Evolutionary conservation across 2,888 invertebrate species (phyloP).

Genomic region (Sesia bembeciformis): DNA sequence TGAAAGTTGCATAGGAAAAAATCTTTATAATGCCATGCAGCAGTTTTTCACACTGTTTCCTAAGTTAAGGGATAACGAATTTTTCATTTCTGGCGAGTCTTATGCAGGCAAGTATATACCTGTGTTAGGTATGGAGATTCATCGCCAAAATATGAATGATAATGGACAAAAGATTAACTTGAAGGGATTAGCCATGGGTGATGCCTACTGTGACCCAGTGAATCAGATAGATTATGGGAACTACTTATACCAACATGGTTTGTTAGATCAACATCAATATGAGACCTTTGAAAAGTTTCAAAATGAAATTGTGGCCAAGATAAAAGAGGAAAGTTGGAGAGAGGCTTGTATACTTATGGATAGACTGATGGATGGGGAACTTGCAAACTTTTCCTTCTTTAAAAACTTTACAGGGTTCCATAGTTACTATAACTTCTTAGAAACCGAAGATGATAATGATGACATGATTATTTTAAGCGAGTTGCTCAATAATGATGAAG

Average conservation of each 20-base stretch:
- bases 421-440: constrained; percentile 83
- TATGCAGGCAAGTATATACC: constrained; percentile 75
- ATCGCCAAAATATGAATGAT: constrained; percentile 43
- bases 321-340: constrained; percentile 75
- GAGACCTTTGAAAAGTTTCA: constrained; percentile 75
- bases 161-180: constrained; percentile 53
- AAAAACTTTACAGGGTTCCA: constrained; percentile 81
- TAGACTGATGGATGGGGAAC: constrained; percentile 69
- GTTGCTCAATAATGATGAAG: constrained; percentile 41
- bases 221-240: constrained; percentile 66
- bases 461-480: constrained; percentile 44
- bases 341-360: constrained; percentile 82
- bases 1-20: constrained; percentile 69
- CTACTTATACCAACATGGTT: constrained; percentile 65
- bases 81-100: constrained; percentile 77
- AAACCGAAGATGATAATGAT: constrained; percentile 51
- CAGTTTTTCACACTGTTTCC: constrained; percentile 78
- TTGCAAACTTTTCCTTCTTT: constrained; percentile 61
- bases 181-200: constrained; percentile 69
- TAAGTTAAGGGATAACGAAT: constrained; percentile 59
- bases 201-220: constrained; percentile 66
- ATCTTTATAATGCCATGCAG: constrained; percentile 62
- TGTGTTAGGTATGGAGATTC: constrained; percentile 66
- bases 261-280: constrained; percentile 73
- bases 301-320: constrained; percentile 67